Base-by-base conservation (phyloP, 2,113 vertebrate species). In the Lathamus discolor region DNA sequence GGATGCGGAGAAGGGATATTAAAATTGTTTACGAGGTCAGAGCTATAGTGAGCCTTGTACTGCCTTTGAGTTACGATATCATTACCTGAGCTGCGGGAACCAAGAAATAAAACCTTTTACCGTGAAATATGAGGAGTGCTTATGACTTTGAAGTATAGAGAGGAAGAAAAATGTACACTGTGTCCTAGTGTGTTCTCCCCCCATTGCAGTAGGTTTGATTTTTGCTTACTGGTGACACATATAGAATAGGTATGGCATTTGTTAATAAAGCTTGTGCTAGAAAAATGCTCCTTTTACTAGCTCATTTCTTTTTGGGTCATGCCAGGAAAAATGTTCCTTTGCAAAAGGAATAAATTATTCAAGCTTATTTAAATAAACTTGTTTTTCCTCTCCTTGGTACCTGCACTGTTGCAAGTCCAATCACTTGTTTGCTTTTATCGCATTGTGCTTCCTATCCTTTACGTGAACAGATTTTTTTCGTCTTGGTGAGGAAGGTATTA, bases 61-160 rank as follows among this genome's bases (percentile, higher is more conserved):
- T 61, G 48, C 69, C 87, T 92, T 37, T 97, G 96, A 97, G 69
- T 97, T 97, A 97, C 4, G 92, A 84, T 97, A 95, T 95, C 95
- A 97, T 97, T 97, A 97, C 92, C 67, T 91, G 92, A 94, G 97
- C 95, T 86, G 89, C 39, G 4, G 85, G 81, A 94, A 80, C 59
- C 48, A 57, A 94, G 84, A 96, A 96, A 87, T 97, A 96, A 97
- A 97, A 92, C 67, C 95, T 90, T 94, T 95, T 95, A 86, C 85
- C 0, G 0, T 96, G 93, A 97, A 96, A 95, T 86, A 96, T 51
- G 74, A 91, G 80, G 51, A 80, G 63, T 93, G 77, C 78, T 96
- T 95, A 94, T 94, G 87, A 92, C 92, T 95, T 92, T 90, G 93
- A 94, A 94, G 83, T 88, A 69, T 28, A 46, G 87, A 88, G 33